Evolutionary conservation across 2,888 invertebrate species (phyloP), one percentile per base, ranked within the genome.

Genomic region (Netelia melanura): DNA sequence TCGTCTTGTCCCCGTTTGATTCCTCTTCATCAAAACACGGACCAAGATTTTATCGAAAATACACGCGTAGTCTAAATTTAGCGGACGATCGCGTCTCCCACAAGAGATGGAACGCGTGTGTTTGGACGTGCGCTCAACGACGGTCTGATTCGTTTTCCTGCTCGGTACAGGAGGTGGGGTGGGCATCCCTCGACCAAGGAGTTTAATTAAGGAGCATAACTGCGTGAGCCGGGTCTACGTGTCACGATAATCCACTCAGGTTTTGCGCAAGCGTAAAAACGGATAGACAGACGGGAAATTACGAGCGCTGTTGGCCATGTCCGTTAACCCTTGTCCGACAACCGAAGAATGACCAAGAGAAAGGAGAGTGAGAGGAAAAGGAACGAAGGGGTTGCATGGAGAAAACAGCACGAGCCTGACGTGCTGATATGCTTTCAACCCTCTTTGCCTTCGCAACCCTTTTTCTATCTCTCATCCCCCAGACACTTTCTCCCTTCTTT

Each of bases 251-350:
- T 81, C 84, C 81, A 84, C 84, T 81, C 71, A 43, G 76, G 38
- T 71, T 84, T 77, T 81, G 77, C 81, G 84, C 81, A 23, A 81
- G 84, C 84, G 77, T 84, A 72, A 84, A 84, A 84, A 84, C 84
- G 80, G 76, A 84, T 77, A 65, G 81, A 84, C 84, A 72, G 84
- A 81, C 84, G 84, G 81, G 84, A 84, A 84, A 84, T 84, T 84
- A 84, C 81, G 67, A 81, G 61, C 52, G 81, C 21, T 72, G 76
- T 77, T 67, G 71, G 21, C 54, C 17, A 75, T 76, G 84, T 81
- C 84, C 72, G 81, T 72, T 72, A 81, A 76, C 80, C 84, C 84
- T 61, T 84, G 10, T 84, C 61, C 62, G 52, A 3, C 52, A n/a
- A 43, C 64, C 52, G 23, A 70, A 71, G 84, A 81, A 81, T 72